Evolutionary conservation across 1,140 invertebrate species (phyloP).

Genomic region (Chymomyza costata): DNA sequence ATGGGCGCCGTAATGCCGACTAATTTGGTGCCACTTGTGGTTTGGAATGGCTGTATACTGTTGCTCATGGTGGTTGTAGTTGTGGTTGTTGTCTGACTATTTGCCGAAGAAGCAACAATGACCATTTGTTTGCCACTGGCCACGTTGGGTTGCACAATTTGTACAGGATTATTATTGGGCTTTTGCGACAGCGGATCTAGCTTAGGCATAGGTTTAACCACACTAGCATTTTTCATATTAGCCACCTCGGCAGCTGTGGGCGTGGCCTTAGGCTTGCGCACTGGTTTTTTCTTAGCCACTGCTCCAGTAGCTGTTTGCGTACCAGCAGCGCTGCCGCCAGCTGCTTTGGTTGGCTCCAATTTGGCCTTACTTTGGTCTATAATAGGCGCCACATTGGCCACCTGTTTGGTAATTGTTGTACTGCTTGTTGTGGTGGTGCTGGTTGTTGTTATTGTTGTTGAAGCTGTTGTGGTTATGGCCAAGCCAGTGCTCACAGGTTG

Average conservation of each 20-base stretch:
- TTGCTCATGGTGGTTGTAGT: constrained; percentile 64
- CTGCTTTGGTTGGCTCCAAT: constrained; percentile 47
- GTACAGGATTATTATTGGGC: constrained; percentile 69
- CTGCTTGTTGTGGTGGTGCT: constrained; percentile 48
- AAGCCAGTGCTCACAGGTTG: constrained; percentile 52
- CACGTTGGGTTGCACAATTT: constrained; percentile 71
- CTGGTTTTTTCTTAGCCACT: constrained; percentile 66
- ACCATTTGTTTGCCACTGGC: constrained; percentile 71
- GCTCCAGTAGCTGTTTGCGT: constrained; percentile 33
- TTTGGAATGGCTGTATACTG: constrained; percentile 72
- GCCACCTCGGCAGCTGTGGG: constrained; percentile 58
- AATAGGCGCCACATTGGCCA: constrained; percentile 72
- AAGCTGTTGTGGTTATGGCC: constrained; percentile 46
- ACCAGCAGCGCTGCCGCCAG: constrained; percentile 7
- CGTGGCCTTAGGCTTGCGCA: constrained; percentile 62
- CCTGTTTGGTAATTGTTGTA: constrained; percentile 64
- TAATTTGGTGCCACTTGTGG: constrained; percentile 75
- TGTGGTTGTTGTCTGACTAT: constrained; percentile 42
- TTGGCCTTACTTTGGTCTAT: constrained; percentile 73
- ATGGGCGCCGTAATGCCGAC: constrained; percentile 75
- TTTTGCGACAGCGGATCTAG: constrained; percentile 67
- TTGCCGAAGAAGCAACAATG: constrained; percentile 44
- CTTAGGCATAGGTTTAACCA: constrained; percentile 70
- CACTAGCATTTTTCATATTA: constrained; percentile 60
- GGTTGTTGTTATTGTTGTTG: constrained; percentile 32